These are phyloP conservation scores for Altica lythri DNA, from an alignment of 2,888 invertebrate genomes.

Conservation along the genomic window DNA sequence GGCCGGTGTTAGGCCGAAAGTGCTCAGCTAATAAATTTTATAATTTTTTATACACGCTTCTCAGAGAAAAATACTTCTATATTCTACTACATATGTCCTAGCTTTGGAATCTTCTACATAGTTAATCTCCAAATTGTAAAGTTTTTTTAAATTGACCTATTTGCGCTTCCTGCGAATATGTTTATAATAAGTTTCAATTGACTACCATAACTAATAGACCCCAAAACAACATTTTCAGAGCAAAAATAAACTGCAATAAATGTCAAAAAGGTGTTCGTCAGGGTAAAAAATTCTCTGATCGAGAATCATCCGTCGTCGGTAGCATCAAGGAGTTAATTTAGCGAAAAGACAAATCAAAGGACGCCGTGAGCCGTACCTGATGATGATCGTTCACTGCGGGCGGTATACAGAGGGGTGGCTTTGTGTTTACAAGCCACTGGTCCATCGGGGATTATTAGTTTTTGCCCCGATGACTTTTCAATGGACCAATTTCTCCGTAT, in stretches of 20 bases:
- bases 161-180: too few relatives aligned
- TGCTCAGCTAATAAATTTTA: too few relatives aligned
- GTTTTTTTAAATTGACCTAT: too few relatives aligned
- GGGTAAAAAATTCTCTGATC: background rate
- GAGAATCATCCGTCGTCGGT: background rate
- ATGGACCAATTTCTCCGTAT: constrained; percentile 45
- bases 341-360: constrained; percentile 30
- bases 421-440: constrained; percentile 47
- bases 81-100: too few relatives aligned
- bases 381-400: constrained; percentile 22
- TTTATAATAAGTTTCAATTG: too few relatives aligned
- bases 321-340: constrained; percentile 31
- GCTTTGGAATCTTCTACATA: too few relatives aligned
- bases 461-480: constrained; percentile 36
- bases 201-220: too few relatives aligned
- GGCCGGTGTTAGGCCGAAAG: too few relatives aligned
- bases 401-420: constrained; percentile 31
- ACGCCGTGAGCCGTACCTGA: constrained; percentile 27
- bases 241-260: constrained; percentile 14
- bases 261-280: constrained; percentile 12
- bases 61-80: too few relatives aligned
- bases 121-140: too few relatives aligned
- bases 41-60: too few relatives aligned
- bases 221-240: too few relatives aligned
- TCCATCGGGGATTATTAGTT: constrained; percentile 45